Conservation (phyloP, 2,797 vertebrate species). For the Sebastes oblongus region DNA sequence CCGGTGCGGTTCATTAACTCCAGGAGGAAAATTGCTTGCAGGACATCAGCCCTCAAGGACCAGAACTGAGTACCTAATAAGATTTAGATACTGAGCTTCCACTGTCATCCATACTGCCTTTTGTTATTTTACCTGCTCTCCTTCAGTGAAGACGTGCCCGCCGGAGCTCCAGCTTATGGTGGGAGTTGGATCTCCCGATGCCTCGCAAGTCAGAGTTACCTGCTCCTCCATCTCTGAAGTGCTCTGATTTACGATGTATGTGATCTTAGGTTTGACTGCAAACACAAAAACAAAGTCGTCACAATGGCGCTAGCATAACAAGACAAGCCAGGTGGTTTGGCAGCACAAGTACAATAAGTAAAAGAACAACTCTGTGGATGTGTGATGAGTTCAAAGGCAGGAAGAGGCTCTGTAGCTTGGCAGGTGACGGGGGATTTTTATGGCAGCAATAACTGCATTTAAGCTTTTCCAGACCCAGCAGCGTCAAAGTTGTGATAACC, state of each 20-base stretch:
- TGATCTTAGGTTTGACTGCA: conserved; percentile 96
- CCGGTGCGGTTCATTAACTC: conserved; percentile 28
- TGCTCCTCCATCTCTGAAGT: conserved; percentile 94
- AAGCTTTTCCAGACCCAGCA: conserved; percentile 16
- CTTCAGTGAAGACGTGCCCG: conserved; percentile 88
- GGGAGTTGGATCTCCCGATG: conserved; percentile 95
- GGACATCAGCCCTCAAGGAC: background rate
- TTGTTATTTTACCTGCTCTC: conserved; percentile 90
- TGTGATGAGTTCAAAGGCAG: conserved; percentile 45
- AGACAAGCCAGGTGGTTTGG: conserved; percentile 23
- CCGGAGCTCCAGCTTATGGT: conserved; percentile 94
- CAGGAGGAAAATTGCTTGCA: conserved; percentile 23
- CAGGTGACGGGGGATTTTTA: conserved; percentile 35
- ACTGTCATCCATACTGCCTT: background rate
- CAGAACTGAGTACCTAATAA: background rate
- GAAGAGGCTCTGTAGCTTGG: conserved; percentile 34
- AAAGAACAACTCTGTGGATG: conserved; percentile 28
- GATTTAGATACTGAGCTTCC: conserved; percentile 8
- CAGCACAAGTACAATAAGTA: conserved; percentile 21
- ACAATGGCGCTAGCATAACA: background rate
- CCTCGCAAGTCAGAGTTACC: conserved; percentile 95
- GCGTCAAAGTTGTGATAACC: conserved; percentile 31
- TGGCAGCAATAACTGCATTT: conserved; percentile 38
- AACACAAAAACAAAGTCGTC: conserved; percentile 40
- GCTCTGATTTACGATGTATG: conserved; percentile 93